Conservation (phyloP, 2,888 invertebrate species). For the Tipula vernalis region DNA sequence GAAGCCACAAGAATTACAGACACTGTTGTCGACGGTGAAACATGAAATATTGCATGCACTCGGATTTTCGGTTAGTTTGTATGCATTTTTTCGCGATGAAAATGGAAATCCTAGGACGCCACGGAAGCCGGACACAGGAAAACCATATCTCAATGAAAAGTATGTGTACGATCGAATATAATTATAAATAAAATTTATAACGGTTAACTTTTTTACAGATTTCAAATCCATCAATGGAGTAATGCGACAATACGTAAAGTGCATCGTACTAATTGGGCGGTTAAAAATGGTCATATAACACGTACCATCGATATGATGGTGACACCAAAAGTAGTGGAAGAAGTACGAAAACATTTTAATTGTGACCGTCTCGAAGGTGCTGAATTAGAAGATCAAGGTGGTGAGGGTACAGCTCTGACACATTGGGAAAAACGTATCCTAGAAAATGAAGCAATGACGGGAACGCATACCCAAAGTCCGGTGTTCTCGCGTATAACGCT, state of each 20-base stretch:
- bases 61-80: slow-evolving; percentile 93
- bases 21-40: slow-evolving; percentile 88
- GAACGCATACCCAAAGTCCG: slow-evolving; percentile 96
- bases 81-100: slow-evolving; percentile 82
- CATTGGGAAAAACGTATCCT: slow-evolving; percentile 99
- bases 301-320: slow-evolving; percentile 77
- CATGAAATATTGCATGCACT: slow-evolving; percentile 97
- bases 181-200: neutral
- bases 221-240: slow-evolving; percentile 92
- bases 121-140: slow-evolving; percentile 69
- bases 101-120: slow-evolving; percentile 79
- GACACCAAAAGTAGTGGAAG: slow-evolving; percentile 77
- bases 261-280: slow-evolving; percentile 59
- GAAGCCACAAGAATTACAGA: slow-evolving; percentile 80
- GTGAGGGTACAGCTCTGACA: slow-evolving; percentile 90
- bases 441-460: slow-evolving; percentile 99
- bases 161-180: slow-evolving; percentile 34
- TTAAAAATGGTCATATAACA: slow-evolving; percentile 59
- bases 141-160: slow-evolving; percentile 80
- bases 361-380: slow-evolving; percentile 85
- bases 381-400: slow-evolving; percentile 95
- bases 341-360: slow-evolving; percentile 78
- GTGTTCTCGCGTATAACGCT: slow-evolving; percentile 91
- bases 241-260: slow-evolving; percentile 71
- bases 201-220: slow-evolving; percentile 35